Conservation (phyloP, 2,888 invertebrate species). For the Diarsia dahlii region DNA sequence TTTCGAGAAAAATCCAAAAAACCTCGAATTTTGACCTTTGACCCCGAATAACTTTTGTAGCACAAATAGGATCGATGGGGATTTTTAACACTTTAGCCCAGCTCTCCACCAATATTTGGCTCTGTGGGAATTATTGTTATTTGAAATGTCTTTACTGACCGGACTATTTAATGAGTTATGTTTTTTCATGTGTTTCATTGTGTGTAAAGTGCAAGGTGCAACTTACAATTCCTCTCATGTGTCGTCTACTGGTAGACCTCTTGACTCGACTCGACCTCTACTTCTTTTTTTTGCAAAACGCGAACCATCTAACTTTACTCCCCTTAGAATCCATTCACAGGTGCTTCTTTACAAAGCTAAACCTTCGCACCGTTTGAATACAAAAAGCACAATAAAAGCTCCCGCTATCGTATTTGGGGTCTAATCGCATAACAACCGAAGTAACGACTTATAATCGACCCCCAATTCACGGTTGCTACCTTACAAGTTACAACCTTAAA, state of each 20-base stretch:
- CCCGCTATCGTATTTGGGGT: conserved; percentile 28
- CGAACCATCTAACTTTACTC: background rate
- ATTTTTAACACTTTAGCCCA: too few species aligned
- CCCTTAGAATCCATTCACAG: background rate
- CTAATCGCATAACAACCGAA: conserved; percentile 27
- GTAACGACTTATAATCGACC: conserved; percentile 46
- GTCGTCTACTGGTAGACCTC: background rate
- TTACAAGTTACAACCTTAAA: conserved; percentile 40
- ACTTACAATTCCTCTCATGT: background rate
- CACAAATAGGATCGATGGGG: too few species aligned
- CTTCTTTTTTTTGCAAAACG: background rate
- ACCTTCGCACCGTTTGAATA: background rate
- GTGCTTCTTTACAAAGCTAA: background rate
- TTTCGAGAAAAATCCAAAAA: too few species aligned
- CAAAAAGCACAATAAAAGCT: conserved; percentile 36
- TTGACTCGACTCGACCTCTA: conserved; percentile 1
- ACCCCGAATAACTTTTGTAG: too few species aligned
- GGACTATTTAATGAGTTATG: conserved; percentile 23
- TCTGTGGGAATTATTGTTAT: too few species aligned
- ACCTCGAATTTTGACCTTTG: too few species aligned
- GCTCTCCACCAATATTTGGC: too few species aligned
- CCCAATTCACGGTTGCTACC: conserved; percentile 45
- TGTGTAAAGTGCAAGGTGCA: background rate
- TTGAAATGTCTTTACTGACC: too few species aligned
- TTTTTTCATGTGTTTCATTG: background rate